Evolutionary conservation across 2,888 invertebrate genomes (phyloP).

Genomic region (Pristionchus japonicus): DNA sequence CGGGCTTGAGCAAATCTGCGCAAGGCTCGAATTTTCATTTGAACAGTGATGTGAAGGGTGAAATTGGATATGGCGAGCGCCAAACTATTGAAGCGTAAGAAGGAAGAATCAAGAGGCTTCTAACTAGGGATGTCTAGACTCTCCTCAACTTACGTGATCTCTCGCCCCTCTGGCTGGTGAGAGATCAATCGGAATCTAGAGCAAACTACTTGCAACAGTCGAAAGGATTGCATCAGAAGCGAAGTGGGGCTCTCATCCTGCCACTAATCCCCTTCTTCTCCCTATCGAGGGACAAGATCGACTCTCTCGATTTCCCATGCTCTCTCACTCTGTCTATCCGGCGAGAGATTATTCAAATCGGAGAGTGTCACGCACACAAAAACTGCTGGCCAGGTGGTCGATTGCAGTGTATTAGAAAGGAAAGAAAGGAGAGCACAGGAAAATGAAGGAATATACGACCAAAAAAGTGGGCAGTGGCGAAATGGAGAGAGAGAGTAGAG

Average conservation of each 20-base stretch:
- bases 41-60: slow-evolving; percentile 13
- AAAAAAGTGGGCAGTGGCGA: not conserved
- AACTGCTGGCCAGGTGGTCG: slow-evolving; percentile 38
- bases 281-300: not conserved
- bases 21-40: slow-evolving; percentile 17
- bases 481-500: not conserved
- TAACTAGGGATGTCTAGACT: not conserved
- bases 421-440: not conserved
- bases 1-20: too few species aligned
- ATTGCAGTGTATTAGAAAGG: slow-evolving; percentile 16
- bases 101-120: not conserved
- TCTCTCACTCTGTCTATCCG: not conserved
- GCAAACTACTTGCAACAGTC: not conserved
- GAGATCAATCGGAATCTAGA: not conserved
- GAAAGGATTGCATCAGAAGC: slow-evolving; percentile 31
- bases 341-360: not conserved
- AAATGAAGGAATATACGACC: not conserved
- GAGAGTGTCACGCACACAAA: not conserved
- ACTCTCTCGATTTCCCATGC: not conserved
- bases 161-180: not conserved
- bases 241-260: not conserved
- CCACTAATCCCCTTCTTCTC: not conserved
- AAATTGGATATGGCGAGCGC: not conserved
- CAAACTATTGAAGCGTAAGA: slow-evolving; percentile 7
- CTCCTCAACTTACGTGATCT: not conserved